These are phyloP conservation scores for Haliclystus octoradiatus DNA, from an alignment of 30 jellyfish, hydroid and myxozoan genomes.

Conservation along the genomic window DNA sequence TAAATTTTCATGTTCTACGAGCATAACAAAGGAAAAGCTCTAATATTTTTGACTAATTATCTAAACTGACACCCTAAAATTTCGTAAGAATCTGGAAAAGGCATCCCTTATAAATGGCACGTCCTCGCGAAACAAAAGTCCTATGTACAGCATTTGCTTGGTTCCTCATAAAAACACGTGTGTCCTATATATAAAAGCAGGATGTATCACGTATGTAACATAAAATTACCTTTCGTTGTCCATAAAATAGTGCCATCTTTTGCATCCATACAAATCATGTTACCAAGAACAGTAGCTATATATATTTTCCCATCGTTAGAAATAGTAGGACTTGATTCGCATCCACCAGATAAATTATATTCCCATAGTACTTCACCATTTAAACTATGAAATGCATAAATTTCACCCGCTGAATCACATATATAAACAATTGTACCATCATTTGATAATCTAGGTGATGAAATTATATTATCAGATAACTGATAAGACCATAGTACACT, in stretches of 20 bases:
- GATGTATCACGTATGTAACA: too few species aligned
- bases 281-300: conserved; percentile 42
- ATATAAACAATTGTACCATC: conserved; percentile 41
- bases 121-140: too few species aligned
- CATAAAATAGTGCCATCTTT: conserved; percentile 33
- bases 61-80: too few species aligned
- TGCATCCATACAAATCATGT: conserved; percentile 35
- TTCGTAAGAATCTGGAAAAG: too few species aligned
- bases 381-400: conserved; percentile 44
- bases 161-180: too few species aligned
- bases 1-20: too few species aligned
- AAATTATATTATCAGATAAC: conserved; percentile 44
- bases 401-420: conserved; percentile 37
- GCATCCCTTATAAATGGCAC: too few species aligned
- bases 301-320: conserved; percentile 21
- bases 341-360: conserved; percentile 20
- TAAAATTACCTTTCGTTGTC: conserved; percentile 6
- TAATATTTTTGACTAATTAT: too few species aligned
- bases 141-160: too few species aligned
- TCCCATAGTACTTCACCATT: conserved; percentile 47
- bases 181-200: too few species aligned
- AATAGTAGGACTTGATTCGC: conserved; percentile 47
- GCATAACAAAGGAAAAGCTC: too few species aligned
- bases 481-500: conserved; percentile 35
- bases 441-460: conserved; percentile 59